Conservation (phyloP, 2,888 invertebrate genomes). For the Drosophila anomalata region DNA sequence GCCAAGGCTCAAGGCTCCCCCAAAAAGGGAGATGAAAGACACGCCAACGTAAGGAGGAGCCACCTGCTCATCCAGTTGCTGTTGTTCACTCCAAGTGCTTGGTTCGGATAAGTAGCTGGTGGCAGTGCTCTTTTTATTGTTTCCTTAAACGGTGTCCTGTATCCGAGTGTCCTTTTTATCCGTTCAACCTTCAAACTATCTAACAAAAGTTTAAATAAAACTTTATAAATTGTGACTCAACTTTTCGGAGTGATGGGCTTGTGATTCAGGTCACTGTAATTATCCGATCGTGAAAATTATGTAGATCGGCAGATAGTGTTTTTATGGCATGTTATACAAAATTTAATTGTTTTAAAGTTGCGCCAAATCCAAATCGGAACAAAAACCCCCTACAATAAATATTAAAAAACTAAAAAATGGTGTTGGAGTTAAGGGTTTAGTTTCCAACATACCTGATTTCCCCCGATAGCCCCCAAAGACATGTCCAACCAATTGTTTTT, state of each 20-base stretch:
- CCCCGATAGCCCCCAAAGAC: not conserved
- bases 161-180: not conserved
- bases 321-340: constrained; percentile 2
- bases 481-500: constrained; percentile 83
- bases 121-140: constrained; percentile 1
- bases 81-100: constrained; percentile 49
- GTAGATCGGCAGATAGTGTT: constrained; percentile 1
- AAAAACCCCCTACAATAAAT: not conserved
- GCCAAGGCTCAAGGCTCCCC: constrained; percentile 1
- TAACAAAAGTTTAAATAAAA: not conserved
- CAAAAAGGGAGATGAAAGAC: constrained; percentile 40
- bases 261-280: constrained; percentile 2
- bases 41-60: constrained; percentile 43
- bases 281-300: constrained; percentile 12
- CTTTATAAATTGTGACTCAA: not conserved
- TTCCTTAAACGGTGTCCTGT: not conserved
- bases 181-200: not conserved
- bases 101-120: constrained; percentile 21
- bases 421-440: not conserved
- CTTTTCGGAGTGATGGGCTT: not conserved
- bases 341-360: not conserved
- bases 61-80: constrained; percentile 47
- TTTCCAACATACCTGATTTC: not conserved
- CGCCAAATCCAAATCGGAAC: not conserved
- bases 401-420: not conserved